A percentile compares a stretch with the other conserved stretches of the same genome.
These are phyloP conservation scores for Melolontha melolontha DNA, from an alignment of 2,888 invertebrate genomes.

Conservation along the genomic window DNA sequence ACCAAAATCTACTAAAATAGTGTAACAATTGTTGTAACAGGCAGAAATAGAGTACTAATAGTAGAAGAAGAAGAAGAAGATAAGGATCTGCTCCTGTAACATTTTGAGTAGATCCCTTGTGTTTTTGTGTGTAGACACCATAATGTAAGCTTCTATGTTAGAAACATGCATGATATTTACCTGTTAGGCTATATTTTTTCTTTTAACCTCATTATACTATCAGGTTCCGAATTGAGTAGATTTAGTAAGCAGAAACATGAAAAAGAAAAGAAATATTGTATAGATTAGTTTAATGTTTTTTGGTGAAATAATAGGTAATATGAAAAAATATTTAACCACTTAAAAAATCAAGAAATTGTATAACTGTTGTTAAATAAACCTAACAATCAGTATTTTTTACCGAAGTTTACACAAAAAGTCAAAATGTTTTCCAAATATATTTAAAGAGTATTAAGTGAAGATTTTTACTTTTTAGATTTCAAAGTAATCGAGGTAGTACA, in stretches of 20 bases:
- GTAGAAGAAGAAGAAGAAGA: conserved; percentile 4
- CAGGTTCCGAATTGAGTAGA: background rate
- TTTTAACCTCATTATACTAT: conserved; percentile 41
- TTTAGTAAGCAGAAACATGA: conserved; percentile 19
- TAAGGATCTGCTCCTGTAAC: conserved; percentile 26
- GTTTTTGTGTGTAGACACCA: conserved; percentile 23
- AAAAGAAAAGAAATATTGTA: conserved; percentile 35
- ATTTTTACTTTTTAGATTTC: no score
- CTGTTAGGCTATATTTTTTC: conserved; percentile 38
- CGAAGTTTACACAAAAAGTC: no score
- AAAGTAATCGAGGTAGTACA: no score
- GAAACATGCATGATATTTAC: conserved; percentile 45
- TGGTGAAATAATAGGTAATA: no score
- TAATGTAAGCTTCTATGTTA: conserved; percentile 18
- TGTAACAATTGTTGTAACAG: conserved; percentile 20
- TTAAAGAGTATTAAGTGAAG: no score
- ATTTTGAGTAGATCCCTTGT: conserved; percentile 33
- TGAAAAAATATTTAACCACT: no score
- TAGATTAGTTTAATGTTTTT: background rate
- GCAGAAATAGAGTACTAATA: conserved; percentile 4
- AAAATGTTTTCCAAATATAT: no score
- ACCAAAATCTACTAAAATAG: conserved; percentile 40
- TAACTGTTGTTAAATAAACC: no score
- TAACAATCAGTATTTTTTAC: no score
- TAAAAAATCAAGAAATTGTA: no score